Percentiles rank a stretch among this genome's conserved stretches.
phyloP scores from a whole-genome alignment of 2,888 invertebrate genomes.

The Cistogaster globosa region DNA sequence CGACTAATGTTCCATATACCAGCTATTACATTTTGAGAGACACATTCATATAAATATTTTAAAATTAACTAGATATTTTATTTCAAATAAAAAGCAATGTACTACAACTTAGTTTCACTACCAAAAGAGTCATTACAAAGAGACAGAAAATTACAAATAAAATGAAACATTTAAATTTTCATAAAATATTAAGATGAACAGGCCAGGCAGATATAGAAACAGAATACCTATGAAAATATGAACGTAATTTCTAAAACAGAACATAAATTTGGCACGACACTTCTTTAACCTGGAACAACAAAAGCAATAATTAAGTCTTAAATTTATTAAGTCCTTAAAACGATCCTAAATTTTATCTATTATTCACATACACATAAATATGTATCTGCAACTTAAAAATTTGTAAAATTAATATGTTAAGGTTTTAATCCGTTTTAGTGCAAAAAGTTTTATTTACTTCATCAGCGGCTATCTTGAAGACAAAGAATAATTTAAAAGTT shows the following conservation, averaged over 20 bases:
- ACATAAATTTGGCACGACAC: background rate
- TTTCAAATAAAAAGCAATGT: slow-evolving; percentile 1
- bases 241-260: background rate
- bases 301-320: background rate
- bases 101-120: slow-evolving; percentile 30
- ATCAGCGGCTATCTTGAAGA: too few relatives aligned
- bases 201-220: background rate
- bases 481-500: too few relatives aligned
- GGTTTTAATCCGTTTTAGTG: too few relatives aligned
- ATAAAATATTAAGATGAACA: background rate
- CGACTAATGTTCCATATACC: slow-evolving; percentile 43
- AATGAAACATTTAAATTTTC: slow-evolving; percentile 41
- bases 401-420: too few relatives aligned
- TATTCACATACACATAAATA: too few relatives aligned
- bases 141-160: slow-evolving; percentile 23
- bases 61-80: too few relatives aligned
- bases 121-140: slow-evolving; percentile 1
- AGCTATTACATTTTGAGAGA: background rate
- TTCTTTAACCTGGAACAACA: background rate
- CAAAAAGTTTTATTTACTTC: too few relatives aligned
- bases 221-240: slow-evolving; percentile 15
- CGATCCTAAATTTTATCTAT: background rate
- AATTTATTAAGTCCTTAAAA: background rate
- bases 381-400: too few relatives aligned
- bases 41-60: background rate